A percentile compares a stretch with the other conserved stretches of the same genome.
phyloP scores from a whole-genome alignment of 1,140 invertebrate species.

The Bradynema listronoti region DNA sequence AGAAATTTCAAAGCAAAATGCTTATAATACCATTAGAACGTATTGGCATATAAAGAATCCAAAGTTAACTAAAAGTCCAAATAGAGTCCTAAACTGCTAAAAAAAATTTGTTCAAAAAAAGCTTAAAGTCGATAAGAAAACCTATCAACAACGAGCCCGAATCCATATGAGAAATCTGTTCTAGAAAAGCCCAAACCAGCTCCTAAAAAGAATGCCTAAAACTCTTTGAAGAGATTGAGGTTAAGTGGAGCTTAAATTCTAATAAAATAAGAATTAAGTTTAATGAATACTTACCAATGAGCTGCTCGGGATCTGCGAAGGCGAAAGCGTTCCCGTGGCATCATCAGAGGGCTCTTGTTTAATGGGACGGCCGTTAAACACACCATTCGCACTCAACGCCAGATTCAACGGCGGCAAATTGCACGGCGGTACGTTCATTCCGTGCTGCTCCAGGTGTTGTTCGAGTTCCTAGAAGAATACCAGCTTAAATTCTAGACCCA shows the following conservation, averaged over 20 bases:
- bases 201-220: no score
- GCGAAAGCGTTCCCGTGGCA: slow-evolving; percentile 30
- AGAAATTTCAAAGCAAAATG: no score
- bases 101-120: slow-evolving; percentile 3
- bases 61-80: no score
- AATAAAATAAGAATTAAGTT: no score
- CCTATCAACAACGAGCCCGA: no score
- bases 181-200: no score
- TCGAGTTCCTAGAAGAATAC: slow-evolving; percentile 49
- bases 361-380: slow-evolving; percentile 33
- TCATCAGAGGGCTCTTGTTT: slow-evolving; percentile 54
- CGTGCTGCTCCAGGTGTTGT: slow-evolving; percentile 46
- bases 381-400: slow-evolving; percentile 10
- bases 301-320: slow-evolving; percentile 48
- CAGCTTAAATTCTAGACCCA: not conserved
- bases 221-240: no score
- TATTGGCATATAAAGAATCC: no score
- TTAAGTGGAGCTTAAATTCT: no score
- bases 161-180: no score
- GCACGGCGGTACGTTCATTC: slow-evolving; percentile 44
- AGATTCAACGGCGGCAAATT: slow-evolving; percentile 39
- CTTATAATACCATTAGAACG: no score
- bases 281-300: slow-evolving; percentile 40
- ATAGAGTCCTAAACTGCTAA: not conserved
- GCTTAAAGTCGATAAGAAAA: no score